Evolutionary conservation across 1,140 invertebrate genomes (phyloP), one percentile per base, ranked within the genome.

Genomic region (Musca domestica): DNA sequence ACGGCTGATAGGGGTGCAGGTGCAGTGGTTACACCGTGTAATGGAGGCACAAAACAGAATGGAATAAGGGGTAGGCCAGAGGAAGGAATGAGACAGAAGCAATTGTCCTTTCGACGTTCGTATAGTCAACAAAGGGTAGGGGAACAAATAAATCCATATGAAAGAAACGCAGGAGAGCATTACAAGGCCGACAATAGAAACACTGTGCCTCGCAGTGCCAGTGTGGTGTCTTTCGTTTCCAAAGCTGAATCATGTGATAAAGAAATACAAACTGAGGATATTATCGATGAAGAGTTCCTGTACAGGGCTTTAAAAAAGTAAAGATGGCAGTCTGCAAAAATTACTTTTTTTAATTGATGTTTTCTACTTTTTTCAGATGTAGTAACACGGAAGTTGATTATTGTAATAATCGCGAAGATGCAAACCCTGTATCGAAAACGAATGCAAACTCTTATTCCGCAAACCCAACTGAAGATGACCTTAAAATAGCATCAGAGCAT

Each of bases 181-280:
- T 27, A 25, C 3, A 27, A 25, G 5, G 19, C 17, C 25, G 67
- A 14, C 7, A 46, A 70, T 1, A 74, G 51, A 22, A 41, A 71
- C 49, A 20, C 65, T 30, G 68, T 2, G 70, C 68, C 34, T 71
- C 74, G 1, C 15, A 64, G 63, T 64, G 56, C 10, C 2, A 66
- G 27, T 54, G 23, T 15, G 17, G 23, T 51, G 2, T 66, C 67
- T 27, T 3, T 67, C 6, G 41, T 22, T 3, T 66, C 70, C 25
- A 41, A 47, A 30, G 22, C 54, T 41, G 52, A 70, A 52, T 66
- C 64, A 48, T 65, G 65, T 17, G 64, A 68, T 56, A 69, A 66
- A n/a, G 77, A 70, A 34, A 73, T 80, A 52, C 78, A 80, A 70
- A 80, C 78, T 2, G 78, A 80, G 34, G 78, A 80, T 51, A 80